Evolutionary conservation across 2,888 invertebrate species (phyloP).

Genomic region (Aplocera efformata): DNA sequence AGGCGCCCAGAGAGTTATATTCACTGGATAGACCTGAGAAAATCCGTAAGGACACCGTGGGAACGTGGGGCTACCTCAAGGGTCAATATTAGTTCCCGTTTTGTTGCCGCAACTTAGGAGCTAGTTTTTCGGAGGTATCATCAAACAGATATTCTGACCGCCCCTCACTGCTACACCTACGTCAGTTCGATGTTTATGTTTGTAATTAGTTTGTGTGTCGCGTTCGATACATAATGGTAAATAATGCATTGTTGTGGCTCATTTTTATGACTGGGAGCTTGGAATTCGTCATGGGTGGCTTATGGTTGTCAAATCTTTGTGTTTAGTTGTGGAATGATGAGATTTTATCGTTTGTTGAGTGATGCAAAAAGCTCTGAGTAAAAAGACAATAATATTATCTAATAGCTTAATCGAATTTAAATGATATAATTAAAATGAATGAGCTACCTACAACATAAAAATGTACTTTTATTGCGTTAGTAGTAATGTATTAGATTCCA

Average conservation of each 20-base stretch:
- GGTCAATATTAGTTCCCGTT: constrained; percentile 66
- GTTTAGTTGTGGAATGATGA: constrained; percentile 28
- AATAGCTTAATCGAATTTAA: too few relatives aligned
- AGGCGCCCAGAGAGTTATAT: constrained; percentile 65
- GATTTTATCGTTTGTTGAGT: constrained; percentile 29
- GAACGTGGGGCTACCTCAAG: constrained; percentile 59
- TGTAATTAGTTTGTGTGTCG: constrained; percentile 73
- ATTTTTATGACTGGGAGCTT: constrained; percentile 66
- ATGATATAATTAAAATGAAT: too few relatives aligned
- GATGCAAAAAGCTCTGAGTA: too few relatives aligned
- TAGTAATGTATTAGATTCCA: too few relatives aligned
- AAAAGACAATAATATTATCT: too few relatives aligned
- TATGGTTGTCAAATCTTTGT: constrained; percentile 39
- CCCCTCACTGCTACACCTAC: constrained; percentile 74
- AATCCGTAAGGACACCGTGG: constrained; percentile 71
- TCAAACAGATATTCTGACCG: constrained; percentile 56
- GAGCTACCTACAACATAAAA: too few relatives aligned
- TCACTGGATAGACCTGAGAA: constrained; percentile 64
- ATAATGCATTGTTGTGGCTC: constrained; percentile 77
- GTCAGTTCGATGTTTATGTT: constrained; percentile 63
- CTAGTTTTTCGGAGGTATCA: constrained; percentile 49
- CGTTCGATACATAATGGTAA: constrained; percentile 76
- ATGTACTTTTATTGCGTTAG: too few relatives aligned
- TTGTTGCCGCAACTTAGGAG: constrained; percentile 57
- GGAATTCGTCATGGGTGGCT: constrained; percentile 74